Percentiles rank a stretch among this genome's conserved stretches.
Evolutionary conservation across 2,113 vertebrate genomes (phyloP).

Genomic region (human): GRCh38 chr7:138519001-138519500

Average conservation of each 20-base stretch:
- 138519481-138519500: not conserved
- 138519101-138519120: not conserved
- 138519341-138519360: not conserved
- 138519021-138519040: slow-evolving; percentile 11
- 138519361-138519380: not conserved
- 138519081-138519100: not conserved
- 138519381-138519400: not conserved
- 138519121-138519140: not conserved
- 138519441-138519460: not conserved
- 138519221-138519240: slow-evolving; percentile 98
- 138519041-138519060: not conserved
- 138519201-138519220: slow-evolving; percentile 93
- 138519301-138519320: slow-evolving; percentile 98
- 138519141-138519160: slow-evolving; percentile 16
- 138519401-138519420: not conserved
- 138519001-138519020: slow-evolving; percentile 34
- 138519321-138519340: slow-evolving; percentile 83
- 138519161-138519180: slow-evolving; percentile 53
- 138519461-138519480: not conserved
- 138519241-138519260: slow-evolving; percentile 97
- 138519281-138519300: slow-evolving; percentile 98
- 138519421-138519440: not conserved
- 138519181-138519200: slow-evolving; percentile 90
- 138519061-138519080: not conserved
- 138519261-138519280: slow-evolving; percentile 97